Conservation (phyloP, 2,797 vertebrate genomes). For the Psittacula echo region DNA sequence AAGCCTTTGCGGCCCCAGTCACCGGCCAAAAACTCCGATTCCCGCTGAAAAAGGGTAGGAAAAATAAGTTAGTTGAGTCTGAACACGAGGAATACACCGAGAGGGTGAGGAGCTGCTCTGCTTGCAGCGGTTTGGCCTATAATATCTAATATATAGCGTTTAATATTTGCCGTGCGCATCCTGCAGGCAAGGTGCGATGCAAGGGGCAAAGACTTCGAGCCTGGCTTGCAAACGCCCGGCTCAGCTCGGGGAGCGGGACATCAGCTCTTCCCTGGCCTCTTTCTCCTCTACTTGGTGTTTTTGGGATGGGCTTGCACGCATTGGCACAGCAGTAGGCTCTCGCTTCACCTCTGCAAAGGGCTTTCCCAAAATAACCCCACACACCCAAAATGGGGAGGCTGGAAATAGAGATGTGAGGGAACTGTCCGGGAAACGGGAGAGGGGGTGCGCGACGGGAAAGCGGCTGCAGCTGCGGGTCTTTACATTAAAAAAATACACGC, state of each 20-base stretch:
- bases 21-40: neutral
- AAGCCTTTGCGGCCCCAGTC: neutral
- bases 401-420: neutral
- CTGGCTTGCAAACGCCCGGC: neutral
- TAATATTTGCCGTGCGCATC: neutral
- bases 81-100: neutral
- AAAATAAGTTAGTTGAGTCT: neutral
- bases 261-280: neutral
- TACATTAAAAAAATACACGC: neutral
- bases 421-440: neutral
- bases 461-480: neutral
- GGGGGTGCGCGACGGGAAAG: neutral
- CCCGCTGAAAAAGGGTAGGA: neutral
- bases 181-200: neutral
- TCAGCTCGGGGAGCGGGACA: rapidly evolving
- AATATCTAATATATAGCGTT: neutral
- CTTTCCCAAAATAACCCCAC: neutral
- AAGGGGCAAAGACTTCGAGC: neutral
- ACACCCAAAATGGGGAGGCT: neutral
- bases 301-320: neutral
- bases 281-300: neutral
- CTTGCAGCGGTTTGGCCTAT: neutral
- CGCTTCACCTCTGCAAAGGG: neutral
- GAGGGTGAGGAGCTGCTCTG: neutral
- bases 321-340: neutral